phyloP scores from a whole-genome alignment of 2,113 vertebrate genomes.

The Strix aluco region DNA sequence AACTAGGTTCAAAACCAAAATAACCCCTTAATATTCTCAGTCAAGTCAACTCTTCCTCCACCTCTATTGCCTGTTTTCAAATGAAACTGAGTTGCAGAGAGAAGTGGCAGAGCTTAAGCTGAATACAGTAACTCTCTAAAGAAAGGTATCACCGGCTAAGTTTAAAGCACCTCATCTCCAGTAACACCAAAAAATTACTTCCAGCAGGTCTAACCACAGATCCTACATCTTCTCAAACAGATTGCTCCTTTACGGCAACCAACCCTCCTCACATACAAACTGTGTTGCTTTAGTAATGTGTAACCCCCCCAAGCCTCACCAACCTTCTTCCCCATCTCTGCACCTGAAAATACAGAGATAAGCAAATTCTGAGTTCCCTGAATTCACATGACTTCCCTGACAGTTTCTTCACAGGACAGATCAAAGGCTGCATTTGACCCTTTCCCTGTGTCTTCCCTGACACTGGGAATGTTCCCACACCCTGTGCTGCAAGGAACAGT shows the following conservation, averaged over 20 bases:
- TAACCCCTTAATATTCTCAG: neutral
- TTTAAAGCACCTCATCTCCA: too few relatives aligned
- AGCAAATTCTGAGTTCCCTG: neutral
- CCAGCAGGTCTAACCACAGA: neutral
- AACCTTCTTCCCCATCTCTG: neutral
- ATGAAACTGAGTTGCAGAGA: neutral
- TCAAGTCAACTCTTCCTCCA: neutral
- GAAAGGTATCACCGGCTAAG: too few relatives aligned
- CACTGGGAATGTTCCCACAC: constrained; percentile 24
- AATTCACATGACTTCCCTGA: constrained; percentile 1
- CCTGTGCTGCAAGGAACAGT: constrained; percentile 43
- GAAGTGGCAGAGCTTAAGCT: neutral
- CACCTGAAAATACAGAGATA: constrained; percentile 49
- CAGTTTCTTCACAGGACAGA: constrained; percentile 47
- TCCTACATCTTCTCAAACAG: neutral
- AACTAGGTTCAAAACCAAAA: constrained; percentile 18
- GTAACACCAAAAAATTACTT: neutral
- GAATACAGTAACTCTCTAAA: neutral
- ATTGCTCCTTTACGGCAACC: neutral
- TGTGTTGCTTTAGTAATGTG: neutral
- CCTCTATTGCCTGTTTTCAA: neutral
- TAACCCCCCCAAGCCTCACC: neutral
- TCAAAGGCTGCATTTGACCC: constrained; percentile 37
- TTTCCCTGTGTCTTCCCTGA: constrained; percentile 21
- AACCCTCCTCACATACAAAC: neutral